Base-by-base conservation (phyloP, 1,140 invertebrate genomes). In the Drosophila miranda region DNA sequence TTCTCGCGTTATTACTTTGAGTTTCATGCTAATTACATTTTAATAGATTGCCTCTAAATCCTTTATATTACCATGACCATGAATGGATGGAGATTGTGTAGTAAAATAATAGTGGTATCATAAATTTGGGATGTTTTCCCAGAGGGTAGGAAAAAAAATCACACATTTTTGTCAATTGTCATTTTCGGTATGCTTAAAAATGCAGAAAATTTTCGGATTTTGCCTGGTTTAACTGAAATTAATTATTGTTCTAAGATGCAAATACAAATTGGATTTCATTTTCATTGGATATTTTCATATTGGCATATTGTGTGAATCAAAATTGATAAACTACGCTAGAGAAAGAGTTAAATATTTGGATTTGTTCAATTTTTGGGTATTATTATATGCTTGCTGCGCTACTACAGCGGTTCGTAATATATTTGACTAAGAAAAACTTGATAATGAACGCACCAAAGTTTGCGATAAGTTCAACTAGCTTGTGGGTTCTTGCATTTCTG, bases 401-500 rank as follows among this genome's bases (percentile, higher is more conserved):
- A 84, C 53, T 84, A 80, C 80, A 76, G 73, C 75, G n/a, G 44
- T 61, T 64, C 45, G 60, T 58, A 58, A 76, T 80, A 84, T 64
- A 74, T 54, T 84, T 67, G 61, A 67, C 81, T 86, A 84, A 81
- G 63, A 81, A 79, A 86, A 74, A 77, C 63, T 68, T 70, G 45
- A 59, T 84, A 76, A 78, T 83, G 78, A 86, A 86, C 82, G 62
- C 74, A 81, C 82, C 86, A 86, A 86, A 64, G 44, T 75, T 60
- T 75, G 71, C 72, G 63, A 60, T 75, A 75, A 75, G 74, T 74
- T 81, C 55, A 83, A 82, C 79, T 82, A 78, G 78, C 52, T 77
- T 72, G 49, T 59, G 61, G 54, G 58, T 69, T 45, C 21, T 56
- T 54, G 72, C 66, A 72, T 59, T 64, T 46, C 44, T 74, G 74